Percentiles rank a stretch among this genome's conserved stretches.
Conservation (phyloP, 2,888 invertebrate genomes). For the Machimus atricapillus region DNA sequence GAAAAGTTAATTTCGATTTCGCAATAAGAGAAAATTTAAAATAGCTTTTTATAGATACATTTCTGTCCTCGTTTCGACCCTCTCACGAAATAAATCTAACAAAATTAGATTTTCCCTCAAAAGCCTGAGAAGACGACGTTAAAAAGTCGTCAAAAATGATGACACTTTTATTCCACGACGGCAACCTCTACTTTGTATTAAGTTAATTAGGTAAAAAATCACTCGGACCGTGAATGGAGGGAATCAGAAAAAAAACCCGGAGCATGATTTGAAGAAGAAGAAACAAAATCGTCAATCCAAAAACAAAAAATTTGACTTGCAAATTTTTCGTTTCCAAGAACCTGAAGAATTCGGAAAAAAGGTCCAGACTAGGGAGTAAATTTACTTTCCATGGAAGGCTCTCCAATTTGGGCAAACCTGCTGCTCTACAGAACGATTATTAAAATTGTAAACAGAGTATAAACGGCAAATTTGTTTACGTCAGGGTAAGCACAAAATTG, state of each 20-base stretch:
- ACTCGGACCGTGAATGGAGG: neutral
- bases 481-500: slow-evolving; percentile 28
- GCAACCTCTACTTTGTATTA: neutral
- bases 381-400: neutral
- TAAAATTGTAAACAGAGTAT: slow-evolving; percentile 27
- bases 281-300: slow-evolving; percentile 1
- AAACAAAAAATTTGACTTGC: slow-evolving; percentile 16
- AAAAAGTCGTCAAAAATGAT: neutral
- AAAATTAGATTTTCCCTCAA: neutral
- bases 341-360: neutral
- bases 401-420: neutral
- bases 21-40: neutral
- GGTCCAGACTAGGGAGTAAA: neutral
- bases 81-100: neutral
- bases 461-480: slow-evolving; percentile 15
- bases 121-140: neutral
- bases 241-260: neutral
- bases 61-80: neutral
- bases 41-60: neutral
- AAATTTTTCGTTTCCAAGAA: neutral
- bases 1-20: neutral
- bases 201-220: neutral
- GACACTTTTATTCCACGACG: neutral
- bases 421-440: neutral
- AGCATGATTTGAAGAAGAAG: neutral